Evolutionary conservation across 2,888 invertebrate species (phyloP).

Genomic region (Diabrotica balteata): DNA sequence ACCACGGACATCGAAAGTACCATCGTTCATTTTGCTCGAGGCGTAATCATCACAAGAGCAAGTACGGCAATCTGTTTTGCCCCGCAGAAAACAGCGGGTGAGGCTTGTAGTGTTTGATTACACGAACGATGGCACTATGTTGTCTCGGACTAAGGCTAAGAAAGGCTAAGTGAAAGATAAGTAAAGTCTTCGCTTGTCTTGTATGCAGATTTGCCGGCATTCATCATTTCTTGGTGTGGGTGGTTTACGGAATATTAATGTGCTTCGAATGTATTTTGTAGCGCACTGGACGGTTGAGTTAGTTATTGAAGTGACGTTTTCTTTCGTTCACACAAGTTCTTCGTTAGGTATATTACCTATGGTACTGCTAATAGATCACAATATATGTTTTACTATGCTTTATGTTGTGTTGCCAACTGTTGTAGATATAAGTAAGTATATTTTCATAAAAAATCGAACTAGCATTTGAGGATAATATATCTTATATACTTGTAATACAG

Average conservation of each 20-base stretch:
- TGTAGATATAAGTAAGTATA: no score
- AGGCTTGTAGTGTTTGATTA: constrained; percentile 23
- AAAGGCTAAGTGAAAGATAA: constrained; percentile 16
- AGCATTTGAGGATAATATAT: no score
- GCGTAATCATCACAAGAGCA: constrained; percentile 7
- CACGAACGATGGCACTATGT: constrained; percentile 13
- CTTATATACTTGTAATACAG: no score
- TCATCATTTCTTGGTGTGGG: constrained; percentile 12
- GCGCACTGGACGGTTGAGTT: not conserved
- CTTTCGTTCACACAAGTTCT: no score
- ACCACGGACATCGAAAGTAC: no score
- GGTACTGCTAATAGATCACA: no score
- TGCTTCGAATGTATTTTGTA: not conserved
- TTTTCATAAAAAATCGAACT: no score
- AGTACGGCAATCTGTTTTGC: constrained; percentile 13
- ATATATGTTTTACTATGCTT: no score
- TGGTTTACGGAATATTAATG: constrained; percentile 5
- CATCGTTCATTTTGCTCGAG: no score
- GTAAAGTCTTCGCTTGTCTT: constrained; percentile 18
- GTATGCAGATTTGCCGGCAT: constrained; percentile 18
- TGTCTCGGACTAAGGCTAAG: constrained; percentile 7
- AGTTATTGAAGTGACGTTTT: no score
- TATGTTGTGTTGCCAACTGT: no score
- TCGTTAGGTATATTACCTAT: no score
- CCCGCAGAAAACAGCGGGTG: constrained; percentile 16